Conservation (phyloP, 2,888 invertebrate species). For the Dynastes maya region DNA sequence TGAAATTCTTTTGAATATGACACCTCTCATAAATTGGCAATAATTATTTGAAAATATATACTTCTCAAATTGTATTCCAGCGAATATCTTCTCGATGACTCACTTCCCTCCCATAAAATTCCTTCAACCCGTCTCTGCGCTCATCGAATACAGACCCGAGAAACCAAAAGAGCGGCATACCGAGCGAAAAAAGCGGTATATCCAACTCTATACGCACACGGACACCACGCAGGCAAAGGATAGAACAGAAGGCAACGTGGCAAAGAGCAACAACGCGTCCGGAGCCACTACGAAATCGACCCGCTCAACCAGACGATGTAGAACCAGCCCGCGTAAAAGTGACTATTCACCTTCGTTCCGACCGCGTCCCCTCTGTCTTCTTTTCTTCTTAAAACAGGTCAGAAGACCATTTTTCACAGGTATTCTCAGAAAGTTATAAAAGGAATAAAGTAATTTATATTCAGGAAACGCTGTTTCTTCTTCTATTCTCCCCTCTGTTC, state of each 20-base stretch:
- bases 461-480: slow-evolving; percentile 49
- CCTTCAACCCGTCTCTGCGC: not conserved
- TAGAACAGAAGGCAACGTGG: not conserved
- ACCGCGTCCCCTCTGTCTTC: not conserved
- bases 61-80: no score
- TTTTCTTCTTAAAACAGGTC: slow-evolving; percentile 46
- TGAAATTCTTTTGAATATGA: no score
- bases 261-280: not conserved
- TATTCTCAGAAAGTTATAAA: slow-evolving; percentile 52
- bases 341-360: slow-evolving; percentile 47
- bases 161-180: not conserved
- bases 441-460: slow-evolving; percentile 53
- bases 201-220: not conserved
- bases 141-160: not conserved
- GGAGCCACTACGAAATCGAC: not conserved
- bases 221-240: not conserved
- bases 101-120: no score
- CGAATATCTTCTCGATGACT: no score
- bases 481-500: slow-evolving; percentile 8
- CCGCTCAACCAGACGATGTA: slow-evolving; percentile 27
- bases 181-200: not conserved
- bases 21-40: no score
- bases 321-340: slow-evolving; percentile 48
- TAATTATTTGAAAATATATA: no score
- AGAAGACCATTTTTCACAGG: slow-evolving; percentile 52